Evolutionary conservation across 2,113 vertebrate genomes (phyloP).

Genomic region (Octodon degus): DNA sequence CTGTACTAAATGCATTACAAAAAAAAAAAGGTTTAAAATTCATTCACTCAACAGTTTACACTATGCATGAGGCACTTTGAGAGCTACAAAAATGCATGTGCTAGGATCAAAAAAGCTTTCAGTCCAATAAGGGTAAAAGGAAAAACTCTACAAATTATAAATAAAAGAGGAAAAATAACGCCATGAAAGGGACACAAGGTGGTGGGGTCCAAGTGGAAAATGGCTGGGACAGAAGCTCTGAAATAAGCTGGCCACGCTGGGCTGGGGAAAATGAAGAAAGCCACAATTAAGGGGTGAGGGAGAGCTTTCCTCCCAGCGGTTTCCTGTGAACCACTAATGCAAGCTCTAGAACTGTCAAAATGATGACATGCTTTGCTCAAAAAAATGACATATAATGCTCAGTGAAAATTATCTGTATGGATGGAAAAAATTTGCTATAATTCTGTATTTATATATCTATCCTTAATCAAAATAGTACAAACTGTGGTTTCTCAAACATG

Average conservation of each 20-base stretch:
- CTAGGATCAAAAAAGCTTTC: background rate
- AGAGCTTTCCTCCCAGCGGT: background rate
- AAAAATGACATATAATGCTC: background rate
- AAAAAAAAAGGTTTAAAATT: background rate
- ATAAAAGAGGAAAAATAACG: background rate
- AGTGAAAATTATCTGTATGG: background rate
- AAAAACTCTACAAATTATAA: background rate
- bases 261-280: background rate
- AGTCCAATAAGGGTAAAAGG: constrained; percentile 29
- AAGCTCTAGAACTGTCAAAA: constrained; percentile 12
- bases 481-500: constrained; percentile 3
- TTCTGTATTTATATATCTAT: constrained; percentile 16
- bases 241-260: background rate
- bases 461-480: constrained; percentile 39
- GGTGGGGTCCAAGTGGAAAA: background rate
- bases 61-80: background rate
- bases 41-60: background rate
- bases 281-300: background rate
- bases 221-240: background rate
- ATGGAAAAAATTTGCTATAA: background rate
- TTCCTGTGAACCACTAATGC: constrained; percentile 17
- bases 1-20: too few relatives aligned
- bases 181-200: background rate
- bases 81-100: background rate
- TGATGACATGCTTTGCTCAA: background rate